Evolutionary conservation across 2,888 invertebrate genomes (phyloP), one percentile per base, ranked within the genome.

Genomic region (Spodoptera picta): DNA sequence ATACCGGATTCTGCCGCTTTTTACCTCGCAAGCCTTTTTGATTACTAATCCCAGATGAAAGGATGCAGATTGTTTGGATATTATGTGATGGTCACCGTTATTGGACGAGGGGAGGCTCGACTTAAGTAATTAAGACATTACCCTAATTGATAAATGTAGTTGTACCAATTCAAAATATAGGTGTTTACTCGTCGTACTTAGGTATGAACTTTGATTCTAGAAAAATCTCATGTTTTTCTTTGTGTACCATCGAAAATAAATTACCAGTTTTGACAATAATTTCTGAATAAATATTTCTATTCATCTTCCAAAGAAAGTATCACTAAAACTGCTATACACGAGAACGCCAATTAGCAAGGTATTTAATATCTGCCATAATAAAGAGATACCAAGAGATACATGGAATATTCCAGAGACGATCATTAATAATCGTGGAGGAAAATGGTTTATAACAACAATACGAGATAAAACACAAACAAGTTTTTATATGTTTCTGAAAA

Each of bases 31-130:
- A 44, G 69, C 67, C 75, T 77, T 74, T 83, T 79, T 76, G 69
- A 79, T 79, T 72, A 77, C 72, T 79, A 79, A 79, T 75, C 65
- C 62, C 56, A 58, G 68, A 79, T 79, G 63, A 74, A 79, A 79
- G 68, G 65, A 64, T 67, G 56, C 56, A 62, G 44, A 63, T 60
- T 70, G 49, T 67, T 64, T 67, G 49, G 6, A 48, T 54, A 12
- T 48, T 60, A 54, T 60, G 45, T 45, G 65, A 75, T 72, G 64
- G 62, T 56, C 56, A 51, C 66, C 67, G 43, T 65, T 65, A 43
- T 52, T 60, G 51, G 47, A 60, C 27, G 47, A 59, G 59, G 55
- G 43, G 23, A 19, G 23, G 47, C 31, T 65, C 6, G 36, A 36
- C 36, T 75, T 71, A 44, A 54, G 14, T 58, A 68, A 68, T 73